A percentile compares a stretch with the other conserved stretches of the same genome.
phyloP scores from a whole-genome alignment of 2,888 invertebrate species.

The Sepiola atlantica region DNA sequence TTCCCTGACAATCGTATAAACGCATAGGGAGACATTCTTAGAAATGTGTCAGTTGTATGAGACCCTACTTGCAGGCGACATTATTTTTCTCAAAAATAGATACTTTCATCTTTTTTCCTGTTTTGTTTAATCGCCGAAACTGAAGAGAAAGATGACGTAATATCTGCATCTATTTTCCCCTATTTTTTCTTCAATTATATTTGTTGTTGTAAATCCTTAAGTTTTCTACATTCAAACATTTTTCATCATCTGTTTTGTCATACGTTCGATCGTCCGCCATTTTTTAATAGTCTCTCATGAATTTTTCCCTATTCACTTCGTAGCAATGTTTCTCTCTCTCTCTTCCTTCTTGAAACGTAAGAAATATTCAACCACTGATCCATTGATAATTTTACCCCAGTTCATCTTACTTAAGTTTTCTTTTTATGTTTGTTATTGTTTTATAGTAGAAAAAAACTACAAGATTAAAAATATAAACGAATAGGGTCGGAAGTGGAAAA shows the following conservation, averaged over 20 bases:
- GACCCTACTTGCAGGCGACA: neutral
- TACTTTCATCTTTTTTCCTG: neutral
- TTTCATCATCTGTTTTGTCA: neutral
- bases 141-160: neutral
- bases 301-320: neutral
- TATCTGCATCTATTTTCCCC: neutral
- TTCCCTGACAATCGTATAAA: neutral
- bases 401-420: neutral
- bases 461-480: no score
- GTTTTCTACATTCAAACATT: neutral
- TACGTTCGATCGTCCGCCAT: neutral
- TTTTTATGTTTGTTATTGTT: neutral
- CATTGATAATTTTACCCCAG: conserved; percentile 8
- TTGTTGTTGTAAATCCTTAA: neutral
- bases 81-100: neutral
- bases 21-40: neutral
- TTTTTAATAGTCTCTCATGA: no score
- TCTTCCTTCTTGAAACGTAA: neutral
- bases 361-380: neutral
- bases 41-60: neutral
- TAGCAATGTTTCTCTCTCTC: neutral
- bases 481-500: neutral
- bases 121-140: neutral
- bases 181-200: neutral
- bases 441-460: no score